Evolutionary conservation across 2,888 invertebrate species (phyloP).

Genomic region (Empis stercorea): DNA sequence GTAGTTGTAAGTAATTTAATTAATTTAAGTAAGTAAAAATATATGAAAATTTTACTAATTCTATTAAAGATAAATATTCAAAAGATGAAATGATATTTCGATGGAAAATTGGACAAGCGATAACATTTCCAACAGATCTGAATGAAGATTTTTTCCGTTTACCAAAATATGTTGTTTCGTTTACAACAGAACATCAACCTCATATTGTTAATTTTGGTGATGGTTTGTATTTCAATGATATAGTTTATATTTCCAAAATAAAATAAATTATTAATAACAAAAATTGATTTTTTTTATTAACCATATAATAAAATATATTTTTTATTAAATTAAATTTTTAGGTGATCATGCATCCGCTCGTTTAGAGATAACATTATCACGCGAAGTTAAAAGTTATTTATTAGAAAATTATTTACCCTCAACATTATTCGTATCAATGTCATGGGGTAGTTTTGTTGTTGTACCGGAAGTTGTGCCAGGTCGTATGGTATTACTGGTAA

Average conservation of each 20-base stretch:
- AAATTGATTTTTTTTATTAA: too few relatives aligned
- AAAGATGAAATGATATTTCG: constrained; percentile 46
- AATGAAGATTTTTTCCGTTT: constrained; percentile 43
- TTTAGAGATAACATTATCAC: constrained; percentile 45
- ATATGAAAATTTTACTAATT: too few relatives aligned
- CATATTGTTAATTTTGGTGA: constrained; percentile 50
- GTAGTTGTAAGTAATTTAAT: constrained; percentile 44
- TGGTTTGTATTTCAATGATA: constrained; percentile 48
- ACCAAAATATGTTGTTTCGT: constrained; percentile 51
- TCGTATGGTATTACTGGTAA: constrained; percentile 46
- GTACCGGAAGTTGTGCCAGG: constrained; percentile 53
- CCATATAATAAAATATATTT: background rate
- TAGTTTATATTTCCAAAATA: too few relatives aligned
- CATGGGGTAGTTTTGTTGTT: constrained; percentile 54
- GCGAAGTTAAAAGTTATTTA: constrained; percentile 48
- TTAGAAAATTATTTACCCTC: constrained; percentile 51
- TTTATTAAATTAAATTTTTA: constrained; percentile 17
- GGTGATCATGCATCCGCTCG: constrained; percentile 49
- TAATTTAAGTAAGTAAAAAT: background rate
- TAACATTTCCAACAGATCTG: constrained; percentile 40
- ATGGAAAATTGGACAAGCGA: constrained; percentile 45
- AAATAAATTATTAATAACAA: constrained; percentile 38
- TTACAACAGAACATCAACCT: constrained; percentile 46
- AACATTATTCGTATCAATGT: constrained; percentile 50
- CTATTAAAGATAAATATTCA: constrained; percentile 45